Conservation (phyloP, 2,888 invertebrate genomes). For the Timema cristinae region DNA sequence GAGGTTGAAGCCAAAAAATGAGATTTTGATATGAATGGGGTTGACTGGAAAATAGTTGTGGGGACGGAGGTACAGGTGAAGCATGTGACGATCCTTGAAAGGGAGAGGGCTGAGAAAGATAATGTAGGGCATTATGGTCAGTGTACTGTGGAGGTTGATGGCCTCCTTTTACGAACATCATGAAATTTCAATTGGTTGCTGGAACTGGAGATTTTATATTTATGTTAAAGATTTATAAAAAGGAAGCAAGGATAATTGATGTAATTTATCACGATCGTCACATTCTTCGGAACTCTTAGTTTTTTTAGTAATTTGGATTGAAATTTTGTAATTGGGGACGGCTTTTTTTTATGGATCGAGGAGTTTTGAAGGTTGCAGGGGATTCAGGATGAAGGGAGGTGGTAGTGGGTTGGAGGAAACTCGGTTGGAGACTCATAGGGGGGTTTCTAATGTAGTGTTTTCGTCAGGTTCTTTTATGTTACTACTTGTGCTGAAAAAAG, state of each 20-base stretch:
- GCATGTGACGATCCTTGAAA: not conserved
- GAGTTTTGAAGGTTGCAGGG: not conserved
- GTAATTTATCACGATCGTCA: not conserved
- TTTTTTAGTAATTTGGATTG: not conserved
- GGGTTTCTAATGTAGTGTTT: not conserved
- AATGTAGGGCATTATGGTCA: not conserved
- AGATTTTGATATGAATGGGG: not conserved
- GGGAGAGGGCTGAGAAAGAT: not conserved
- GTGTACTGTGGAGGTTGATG: not conserved
- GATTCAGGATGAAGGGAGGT: not conserved
- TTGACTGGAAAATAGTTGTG: not conserved
- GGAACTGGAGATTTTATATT: not conserved
- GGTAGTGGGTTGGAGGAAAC: not conserved
- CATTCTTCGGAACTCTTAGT: not conserved
- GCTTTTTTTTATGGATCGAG: not conserved
- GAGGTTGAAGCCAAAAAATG: not conserved
- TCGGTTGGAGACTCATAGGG: not conserved
- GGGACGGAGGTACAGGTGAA: not conserved
- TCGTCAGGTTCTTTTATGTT: constrained; percentile 3
- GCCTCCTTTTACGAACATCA: not conserved
- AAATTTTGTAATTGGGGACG: not conserved
- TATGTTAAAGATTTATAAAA: constrained; percentile 3
- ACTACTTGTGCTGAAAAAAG: constrained; percentile 5
- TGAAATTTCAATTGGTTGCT: not conserved
- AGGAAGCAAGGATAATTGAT: not conserved